Conservation (phyloP, 2,797 vertebrate genomes). For the Enteromius argenteus region DNA sequence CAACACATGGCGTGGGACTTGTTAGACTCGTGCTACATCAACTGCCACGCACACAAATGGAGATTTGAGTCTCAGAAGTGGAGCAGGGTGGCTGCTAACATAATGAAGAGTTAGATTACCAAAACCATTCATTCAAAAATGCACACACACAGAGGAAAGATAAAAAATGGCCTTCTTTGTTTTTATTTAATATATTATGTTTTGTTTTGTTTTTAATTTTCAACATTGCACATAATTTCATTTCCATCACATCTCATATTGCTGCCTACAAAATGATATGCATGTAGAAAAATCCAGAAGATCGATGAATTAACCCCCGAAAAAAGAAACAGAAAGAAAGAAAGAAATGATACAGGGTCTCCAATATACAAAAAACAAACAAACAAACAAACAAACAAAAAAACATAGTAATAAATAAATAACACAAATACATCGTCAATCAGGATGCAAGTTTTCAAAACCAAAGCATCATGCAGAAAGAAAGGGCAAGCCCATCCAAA, state of each 20-base stretch:
- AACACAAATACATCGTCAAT: slow-evolving; percentile 75
- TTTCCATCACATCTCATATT: slow-evolving; percentile 87
- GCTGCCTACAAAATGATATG: slow-evolving; percentile 87
- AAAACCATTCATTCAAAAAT: slow-evolving; percentile 27
- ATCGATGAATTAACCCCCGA: slow-evolving; percentile 65
- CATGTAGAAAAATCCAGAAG: slow-evolving; percentile 84
- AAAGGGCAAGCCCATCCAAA: slow-evolving; percentile 78
- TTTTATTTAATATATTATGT: slow-evolving; percentile 86
- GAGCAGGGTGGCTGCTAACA: background rate
- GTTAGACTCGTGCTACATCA: background rate
- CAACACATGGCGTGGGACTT: background rate
- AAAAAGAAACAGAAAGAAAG: slow-evolving; percentile 60
- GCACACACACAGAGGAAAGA: slow-evolving; percentile 56
- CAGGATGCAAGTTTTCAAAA: slow-evolving; percentile 79
- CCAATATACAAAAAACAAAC: slow-evolving; percentile 71
- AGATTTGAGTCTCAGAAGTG: slow-evolving; percentile 15
- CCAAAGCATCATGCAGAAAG: slow-evolving; percentile 84
- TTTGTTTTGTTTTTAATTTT: slow-evolving; percentile 78
- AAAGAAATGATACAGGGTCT: slow-evolving; percentile 64
- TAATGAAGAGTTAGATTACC: slow-evolving; percentile 6
- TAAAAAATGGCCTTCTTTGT: slow-evolving; percentile 68
- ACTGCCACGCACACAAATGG: background rate
- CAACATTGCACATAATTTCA: slow-evolving; percentile 86
- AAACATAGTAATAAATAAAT: slow-evolving; percentile 52
- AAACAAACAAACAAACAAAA: slow-evolving; percentile 47